Percentiles rank a stretch among this genome's conserved stretches.
These are phyloP conservation scores for Brienomyrus longianalis DNA, from an alignment of 2,113 vertebrate genomes.

Conservation along the genomic window DNA sequence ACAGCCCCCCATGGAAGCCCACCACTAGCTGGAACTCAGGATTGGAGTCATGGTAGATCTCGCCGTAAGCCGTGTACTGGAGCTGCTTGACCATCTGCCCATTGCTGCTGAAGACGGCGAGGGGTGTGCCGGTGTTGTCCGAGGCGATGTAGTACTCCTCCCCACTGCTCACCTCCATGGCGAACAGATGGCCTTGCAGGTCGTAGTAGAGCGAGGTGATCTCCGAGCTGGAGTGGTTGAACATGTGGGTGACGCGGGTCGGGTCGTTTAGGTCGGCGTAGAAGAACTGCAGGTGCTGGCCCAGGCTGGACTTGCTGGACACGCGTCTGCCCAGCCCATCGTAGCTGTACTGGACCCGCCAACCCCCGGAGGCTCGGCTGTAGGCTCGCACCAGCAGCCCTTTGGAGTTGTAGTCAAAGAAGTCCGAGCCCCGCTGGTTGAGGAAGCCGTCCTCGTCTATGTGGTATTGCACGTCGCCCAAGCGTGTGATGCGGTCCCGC, in stretches of 20 bases:
- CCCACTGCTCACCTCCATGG: constrained; percentile 81
- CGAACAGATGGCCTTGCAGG: constrained; percentile 81
- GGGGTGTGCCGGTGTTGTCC: constrained; percentile 75
- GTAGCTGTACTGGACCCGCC: constrained; percentile 76
- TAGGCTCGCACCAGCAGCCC: constrained; percentile 75
- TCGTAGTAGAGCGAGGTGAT: constrained; percentile 81
- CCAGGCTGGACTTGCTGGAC: constrained; percentile 71
- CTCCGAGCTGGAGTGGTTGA: constrained; percentile 79
- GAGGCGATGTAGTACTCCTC: constrained; percentile 81
- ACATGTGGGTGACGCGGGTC: constrained; percentile 74
- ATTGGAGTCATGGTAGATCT: constrained; percentile 79
- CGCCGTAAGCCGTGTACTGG: constrained; percentile 80
- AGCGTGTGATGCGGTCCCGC: constrained; percentile 73
- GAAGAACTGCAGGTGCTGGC: constrained; percentile 81
- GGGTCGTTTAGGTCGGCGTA: constrained; percentile 82
- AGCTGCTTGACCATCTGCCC: constrained; percentile 83
- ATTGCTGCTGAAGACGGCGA: constrained; percentile 79
- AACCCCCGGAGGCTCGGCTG: constrained; percentile 65
- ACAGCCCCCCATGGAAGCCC: constrained; percentile 80
- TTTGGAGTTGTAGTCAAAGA: constrained; percentile 84
- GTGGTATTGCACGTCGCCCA: constrained; percentile 77
- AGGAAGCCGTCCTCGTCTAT: constrained; percentile 79
- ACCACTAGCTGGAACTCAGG: constrained; percentile 78
- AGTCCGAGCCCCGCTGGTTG: constrained; percentile 69
- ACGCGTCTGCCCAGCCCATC: constrained; percentile 76